Conservation (phyloP, 2,113 vertebrate genomes). For the Cephalopterus ornatus region DNA sequence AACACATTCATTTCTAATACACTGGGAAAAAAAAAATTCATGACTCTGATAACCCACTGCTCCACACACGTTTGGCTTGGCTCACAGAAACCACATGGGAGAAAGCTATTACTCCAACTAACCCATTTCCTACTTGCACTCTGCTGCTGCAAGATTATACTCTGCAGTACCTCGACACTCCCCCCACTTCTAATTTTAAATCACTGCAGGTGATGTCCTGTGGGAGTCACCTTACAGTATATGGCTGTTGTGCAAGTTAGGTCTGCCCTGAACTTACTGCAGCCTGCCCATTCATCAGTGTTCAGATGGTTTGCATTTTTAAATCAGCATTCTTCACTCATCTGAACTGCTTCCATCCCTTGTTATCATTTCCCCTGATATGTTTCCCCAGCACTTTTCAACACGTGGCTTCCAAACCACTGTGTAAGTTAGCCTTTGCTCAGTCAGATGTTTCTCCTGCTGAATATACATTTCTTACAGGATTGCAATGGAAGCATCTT, state of each 20-base stretch:
- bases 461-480: constrained; percentile 31
- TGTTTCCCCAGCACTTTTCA: constrained; percentile 41
- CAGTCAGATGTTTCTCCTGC: constrained; percentile 46
- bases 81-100: not conserved
- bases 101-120: constrained; percentile 16
- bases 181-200: not conserved
- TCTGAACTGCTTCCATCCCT: constrained; percentile 11
- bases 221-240: not conserved
- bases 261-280: not conserved
- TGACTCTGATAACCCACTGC: not conserved
- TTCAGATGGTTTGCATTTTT: constrained; percentile 35
- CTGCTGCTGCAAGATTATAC: not conserved
- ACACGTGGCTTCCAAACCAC: constrained; percentile 54
- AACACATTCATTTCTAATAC: not conserved
- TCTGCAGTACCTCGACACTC: not conserved
- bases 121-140: constrained; percentile 15
- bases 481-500: constrained; percentile 20
- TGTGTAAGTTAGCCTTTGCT: constrained; percentile 30
- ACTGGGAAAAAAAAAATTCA: not conserved
- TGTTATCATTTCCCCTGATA: not conserved
- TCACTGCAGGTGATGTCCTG: not conserved
- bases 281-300: not conserved
- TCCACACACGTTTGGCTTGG: not conserved
- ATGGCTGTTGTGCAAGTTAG: not conserved
- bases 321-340: not conserved